A percentile compares a stretch with the other conserved stretches of the same genome.
Conservation (phyloP, 2,113 vertebrate genomes). For the Festucalex cinctus region DNA sequence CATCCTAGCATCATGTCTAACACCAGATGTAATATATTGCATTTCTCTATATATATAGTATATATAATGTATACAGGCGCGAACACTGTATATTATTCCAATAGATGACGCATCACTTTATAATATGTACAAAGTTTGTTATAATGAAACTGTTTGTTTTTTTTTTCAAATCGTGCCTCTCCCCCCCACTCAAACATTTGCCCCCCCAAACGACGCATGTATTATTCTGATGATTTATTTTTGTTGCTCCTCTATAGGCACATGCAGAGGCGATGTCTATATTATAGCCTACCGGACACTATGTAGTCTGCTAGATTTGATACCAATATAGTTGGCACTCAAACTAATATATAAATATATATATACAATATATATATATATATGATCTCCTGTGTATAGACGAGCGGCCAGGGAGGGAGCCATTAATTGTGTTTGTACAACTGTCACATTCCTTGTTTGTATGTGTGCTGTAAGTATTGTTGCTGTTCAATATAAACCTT, state of each 20-base stretch:
- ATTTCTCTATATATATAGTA: constrained; percentile 57
- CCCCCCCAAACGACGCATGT: constrained; percentile 84
- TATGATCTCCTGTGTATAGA: constrained; percentile 76
- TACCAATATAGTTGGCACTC: constrained; percentile 96
- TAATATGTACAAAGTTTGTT: constrained; percentile 88
- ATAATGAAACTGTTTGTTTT: constrained; percentile 81
- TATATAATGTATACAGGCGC: constrained; percentile 16
- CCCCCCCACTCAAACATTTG: constrained; percentile 51
- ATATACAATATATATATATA: constrained; percentile 64
- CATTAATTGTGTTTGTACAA: constrained; percentile 91
- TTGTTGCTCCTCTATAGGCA: constrained; percentile 82
- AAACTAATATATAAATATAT: neutral
- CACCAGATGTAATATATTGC: constrained; percentile 77
- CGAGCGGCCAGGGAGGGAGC: constrained; percentile 64
- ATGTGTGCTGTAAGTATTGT: constrained; percentile 99
- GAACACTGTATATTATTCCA: constrained; percentile 60
- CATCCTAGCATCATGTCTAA: constrained; percentile 33
- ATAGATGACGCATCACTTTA: constrained; percentile 84
- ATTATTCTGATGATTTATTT: constrained; percentile 61
- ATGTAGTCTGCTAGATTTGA: constrained; percentile 99
- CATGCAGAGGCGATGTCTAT: constrained; percentile 99
- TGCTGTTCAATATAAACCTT: constrained; percentile 99
- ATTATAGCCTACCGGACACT: constrained; percentile 95
- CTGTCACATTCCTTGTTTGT: constrained; percentile 99
- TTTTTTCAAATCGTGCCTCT: constrained; percentile 80